These are phyloP conservation scores for Meleagris gallopavo DNA, from an alignment of 2,113 vertebrate species.

Conservation along the genomic window DNA sequence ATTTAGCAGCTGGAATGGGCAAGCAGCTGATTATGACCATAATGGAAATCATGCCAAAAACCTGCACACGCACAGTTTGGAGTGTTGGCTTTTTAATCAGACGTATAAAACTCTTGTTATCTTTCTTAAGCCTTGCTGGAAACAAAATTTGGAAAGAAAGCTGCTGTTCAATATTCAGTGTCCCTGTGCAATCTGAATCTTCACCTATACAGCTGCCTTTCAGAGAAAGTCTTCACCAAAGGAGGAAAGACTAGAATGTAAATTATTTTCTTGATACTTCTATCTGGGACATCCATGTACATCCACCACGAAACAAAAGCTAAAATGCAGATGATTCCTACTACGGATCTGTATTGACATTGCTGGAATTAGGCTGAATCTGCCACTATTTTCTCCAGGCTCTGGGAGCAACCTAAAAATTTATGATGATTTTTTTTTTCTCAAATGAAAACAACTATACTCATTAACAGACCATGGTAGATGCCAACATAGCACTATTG, in stretches of 20 bases:
- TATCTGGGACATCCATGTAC: neutral
- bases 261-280: constrained; percentile 7
- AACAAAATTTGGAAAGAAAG: constrained; percentile 58
- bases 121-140: constrained; percentile 55
- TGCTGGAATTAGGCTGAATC: neutral
- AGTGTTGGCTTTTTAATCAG: constrained; percentile 53
- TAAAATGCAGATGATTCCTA: neutral
- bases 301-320: neutral
- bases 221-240: neutral
- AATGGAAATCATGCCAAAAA: constrained; percentile 36
- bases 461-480: neutral
- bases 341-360: neutral
- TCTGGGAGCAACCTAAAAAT: neutral
- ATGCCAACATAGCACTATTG: neutral
- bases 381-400: neutral
- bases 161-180: constrained; percentile 38
- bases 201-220: constrained; percentile 22
- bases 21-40: constrained; percentile 55
- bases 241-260: constrained; percentile 19
- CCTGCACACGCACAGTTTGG: neutral
- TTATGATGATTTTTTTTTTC: neutral
- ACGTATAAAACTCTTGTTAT: constrained; percentile 37
- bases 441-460: neutral
- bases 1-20: constrained; percentile 63
- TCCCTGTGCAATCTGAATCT: neutral